These are phyloP conservation scores for Zaprionus gabonicus DNA, from an alignment of 1,140 invertebrate genomes.

Conservation along the genomic window DNA sequence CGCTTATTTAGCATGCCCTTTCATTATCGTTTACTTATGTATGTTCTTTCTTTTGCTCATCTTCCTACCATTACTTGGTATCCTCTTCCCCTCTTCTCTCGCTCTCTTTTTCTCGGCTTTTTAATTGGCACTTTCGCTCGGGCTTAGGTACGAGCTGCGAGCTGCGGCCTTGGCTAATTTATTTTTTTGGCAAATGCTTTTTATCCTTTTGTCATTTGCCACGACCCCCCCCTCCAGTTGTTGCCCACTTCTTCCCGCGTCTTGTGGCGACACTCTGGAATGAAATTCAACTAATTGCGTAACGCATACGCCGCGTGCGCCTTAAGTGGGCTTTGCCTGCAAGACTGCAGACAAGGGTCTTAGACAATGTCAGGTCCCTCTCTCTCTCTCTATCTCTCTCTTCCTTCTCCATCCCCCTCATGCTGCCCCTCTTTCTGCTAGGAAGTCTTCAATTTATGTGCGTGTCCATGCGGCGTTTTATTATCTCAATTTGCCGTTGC, in stretches of 20 bases:
- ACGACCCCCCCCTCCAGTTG: not conserved
- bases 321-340: slow-evolving; percentile 69
- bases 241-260: slow-evolving; percentile 17
- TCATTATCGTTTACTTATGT: slow-evolving; percentile 58
- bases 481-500: slow-evolving; percentile 60
- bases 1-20: slow-evolving; percentile 45
- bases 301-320: slow-evolving; percentile 70
- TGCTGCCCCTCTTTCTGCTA: slow-evolving; percentile 11
- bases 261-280: slow-evolving; percentile 19
- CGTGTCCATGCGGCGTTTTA: slow-evolving; percentile 45
- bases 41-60: slow-evolving; percentile 39
- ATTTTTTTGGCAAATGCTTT: slow-evolving; percentile 63
- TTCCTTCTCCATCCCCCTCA: not conserved
- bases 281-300: slow-evolving; percentile 76
- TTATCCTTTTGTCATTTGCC: slow-evolving; percentile 76
- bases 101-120: slow-evolving; percentile 56
- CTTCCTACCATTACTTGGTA: not conserved
- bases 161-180: slow-evolving; percentile 53
- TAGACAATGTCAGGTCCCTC: slow-evolving; percentile 19
- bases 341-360: slow-evolving; percentile 43
- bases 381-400: not conserved
- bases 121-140: slow-evolving; percentile 75
- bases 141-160: slow-evolving; percentile 55
- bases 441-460: slow-evolving; percentile 40
- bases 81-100: not conserved